Percentiles rank a stretch among this genome's conserved stretches.
These are phyloP conservation scores for Brachionus koreanus DNA, from an alignment of 1,140 invertebrate species.

Conservation along the genomic window DNA sequence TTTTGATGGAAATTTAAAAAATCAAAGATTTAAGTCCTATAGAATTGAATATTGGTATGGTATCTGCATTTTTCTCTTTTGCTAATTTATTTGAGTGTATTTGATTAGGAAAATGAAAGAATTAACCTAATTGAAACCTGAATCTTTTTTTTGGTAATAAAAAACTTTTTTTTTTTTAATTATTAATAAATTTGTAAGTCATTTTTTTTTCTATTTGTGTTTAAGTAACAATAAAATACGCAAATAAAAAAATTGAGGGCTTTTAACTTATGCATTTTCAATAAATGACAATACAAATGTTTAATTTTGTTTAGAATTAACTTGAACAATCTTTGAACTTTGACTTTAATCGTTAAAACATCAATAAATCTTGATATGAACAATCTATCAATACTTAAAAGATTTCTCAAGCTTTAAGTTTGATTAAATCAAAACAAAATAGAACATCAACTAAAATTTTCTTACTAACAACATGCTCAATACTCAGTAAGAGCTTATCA, in stretches of 20 bases:
- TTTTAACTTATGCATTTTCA: background rate
- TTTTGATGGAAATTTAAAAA: too few species aligned
- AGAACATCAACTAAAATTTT: background rate
- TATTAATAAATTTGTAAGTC: background rate
- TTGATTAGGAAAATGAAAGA: background rate
- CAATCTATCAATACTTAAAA: background rate
- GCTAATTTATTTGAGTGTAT: background rate
- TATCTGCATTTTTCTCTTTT: background rate
- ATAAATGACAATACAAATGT: background rate
- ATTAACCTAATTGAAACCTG: background rate
- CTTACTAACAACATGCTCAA: background rate
- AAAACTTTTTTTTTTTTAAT: background rate
- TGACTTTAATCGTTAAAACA: background rate
- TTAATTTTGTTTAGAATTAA: background rate
- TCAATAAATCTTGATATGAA: background rate
- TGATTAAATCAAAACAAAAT: constrained; percentile 1
- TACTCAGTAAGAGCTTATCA: background rate
- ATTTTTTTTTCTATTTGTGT: too few species aligned
- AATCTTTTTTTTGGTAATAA: background rate
- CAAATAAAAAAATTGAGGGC: background rate
- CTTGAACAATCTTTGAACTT: background rate
- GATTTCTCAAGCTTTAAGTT: constrained; percentile 1
- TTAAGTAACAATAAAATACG: too few species aligned
- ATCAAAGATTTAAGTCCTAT: background rate
- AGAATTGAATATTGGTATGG: background rate